A percentile compares a stretch with the other conserved stretches of the same genome.
Evolutionary conservation across 2,797 vertebrate species (phyloP).

Genomic region (Gymnothorax javanicus): DNA sequence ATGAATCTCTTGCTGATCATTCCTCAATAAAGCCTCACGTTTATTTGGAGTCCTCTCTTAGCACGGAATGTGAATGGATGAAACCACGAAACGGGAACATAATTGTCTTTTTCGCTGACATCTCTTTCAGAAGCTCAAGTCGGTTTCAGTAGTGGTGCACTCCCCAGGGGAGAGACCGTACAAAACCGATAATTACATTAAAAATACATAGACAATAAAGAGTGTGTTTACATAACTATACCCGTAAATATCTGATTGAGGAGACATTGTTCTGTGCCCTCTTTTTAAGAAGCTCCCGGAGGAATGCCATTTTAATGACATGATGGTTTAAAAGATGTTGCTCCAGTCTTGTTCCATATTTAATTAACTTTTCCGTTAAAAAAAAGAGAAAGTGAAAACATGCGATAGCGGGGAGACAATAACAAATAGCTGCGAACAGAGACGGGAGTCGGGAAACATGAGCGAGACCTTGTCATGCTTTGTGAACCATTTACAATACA

Average conservation of each 20-base stretch:
- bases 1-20: constrained; percentile 37
- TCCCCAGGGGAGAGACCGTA: constrained; percentile 74
- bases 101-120: constrained; percentile 98
- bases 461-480: constrained; percentile 76
- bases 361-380: constrained; percentile 95
- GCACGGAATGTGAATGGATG: constrained; percentile 71
- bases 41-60: constrained; percentile 20
- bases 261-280: constrained; percentile 84
- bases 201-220: constrained; percentile 89
- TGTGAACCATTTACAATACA: constrained; percentile 59
- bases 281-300: constrained; percentile 82
- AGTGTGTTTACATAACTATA: constrained; percentile 82
- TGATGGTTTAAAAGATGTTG: constrained; percentile 87
- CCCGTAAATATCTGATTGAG: constrained; percentile 88
- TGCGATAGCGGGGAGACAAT: constrained; percentile 80
- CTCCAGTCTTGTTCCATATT: constrained; percentile 96
- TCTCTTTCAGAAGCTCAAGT: constrained; percentile 89
- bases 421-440: constrained; percentile 77
- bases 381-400: constrained; percentile 54
- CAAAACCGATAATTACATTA: constrained; percentile 91
- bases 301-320: constrained; percentile 84
- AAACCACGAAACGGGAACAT: constrained; percentile 80
- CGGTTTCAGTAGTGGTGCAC: constrained; percentile 70
- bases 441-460: constrained; percentile 68
- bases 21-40: constrained; percentile 28